These are phyloP conservation scores for Lacanobia oleracea DNA, from an alignment of 2,888 invertebrate genomes.

Conservation along the genomic window DNA sequence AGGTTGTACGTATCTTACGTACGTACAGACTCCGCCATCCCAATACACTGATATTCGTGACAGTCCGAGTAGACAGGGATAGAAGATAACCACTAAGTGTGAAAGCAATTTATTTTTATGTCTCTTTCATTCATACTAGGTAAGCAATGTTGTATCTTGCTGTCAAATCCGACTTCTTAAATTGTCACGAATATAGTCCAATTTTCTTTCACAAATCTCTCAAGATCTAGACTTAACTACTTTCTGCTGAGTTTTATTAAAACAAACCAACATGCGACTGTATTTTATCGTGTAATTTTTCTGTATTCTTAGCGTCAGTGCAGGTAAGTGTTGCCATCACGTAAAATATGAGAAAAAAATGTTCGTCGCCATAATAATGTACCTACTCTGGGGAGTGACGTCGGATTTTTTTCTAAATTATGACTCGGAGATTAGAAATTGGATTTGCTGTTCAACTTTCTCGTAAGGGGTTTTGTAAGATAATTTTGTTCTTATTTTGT, in stretches of 20 bases:
- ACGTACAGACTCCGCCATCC: too few relatives aligned
- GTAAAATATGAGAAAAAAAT: conserved; percentile 56
- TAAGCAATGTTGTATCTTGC: too few relatives aligned
- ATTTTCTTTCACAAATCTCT: too few relatives aligned
- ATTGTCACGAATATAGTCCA: too few relatives aligned
- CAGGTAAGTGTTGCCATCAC: conserved; percentile 35
- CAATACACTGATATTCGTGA: too few relatives aligned
- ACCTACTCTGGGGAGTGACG: conserved; percentile 31
- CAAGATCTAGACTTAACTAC: background rate
- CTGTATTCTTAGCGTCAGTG: background rate
- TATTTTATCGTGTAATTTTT: background rate
- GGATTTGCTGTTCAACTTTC: conserved; percentile 24
- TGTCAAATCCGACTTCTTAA: too few relatives aligned
- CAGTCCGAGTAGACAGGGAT: too few relatives aligned
- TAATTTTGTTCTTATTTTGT: background rate
- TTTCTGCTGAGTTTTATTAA: background rate
- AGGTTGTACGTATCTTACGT: too few relatives aligned
- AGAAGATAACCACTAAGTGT: too few relatives aligned
- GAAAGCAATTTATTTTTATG: too few relatives aligned
- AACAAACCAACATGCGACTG: conserved; percentile 4
- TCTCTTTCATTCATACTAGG: too few relatives aligned
- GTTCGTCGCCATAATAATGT: conserved; percentile 25
- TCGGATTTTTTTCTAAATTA: conserved; percentile 40
- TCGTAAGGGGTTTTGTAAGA: conserved; percentile 12
- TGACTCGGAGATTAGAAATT: conserved; percentile 38